phyloP scores from a whole-genome alignment of 1,140 invertebrate genomes.

The Augochlora pura region DNA sequence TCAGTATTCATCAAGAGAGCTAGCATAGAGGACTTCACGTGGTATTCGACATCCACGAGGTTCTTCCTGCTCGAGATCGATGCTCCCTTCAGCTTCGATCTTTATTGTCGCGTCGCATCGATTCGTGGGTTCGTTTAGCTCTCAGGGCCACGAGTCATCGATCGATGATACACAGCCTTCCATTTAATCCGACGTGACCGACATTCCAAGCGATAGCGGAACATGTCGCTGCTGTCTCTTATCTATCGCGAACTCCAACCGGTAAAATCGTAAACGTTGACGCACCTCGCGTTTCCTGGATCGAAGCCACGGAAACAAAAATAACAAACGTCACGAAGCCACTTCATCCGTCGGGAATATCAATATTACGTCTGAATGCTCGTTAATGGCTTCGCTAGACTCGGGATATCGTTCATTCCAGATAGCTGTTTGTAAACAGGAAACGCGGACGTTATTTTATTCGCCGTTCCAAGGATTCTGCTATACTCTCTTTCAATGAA shows the following conservation, averaged over 20 bases:
- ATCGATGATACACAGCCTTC: slow-evolving; percentile 5
- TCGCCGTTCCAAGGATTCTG: too few species aligned
- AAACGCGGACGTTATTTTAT: too few species aligned
- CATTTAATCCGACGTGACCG: too few species aligned
- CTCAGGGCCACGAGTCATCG: neutral
- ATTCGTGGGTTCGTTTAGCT: neutral
- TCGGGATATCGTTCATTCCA: too few species aligned
- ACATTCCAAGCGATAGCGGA: too few species aligned
- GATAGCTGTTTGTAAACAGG: too few species aligned
- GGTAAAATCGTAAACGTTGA: neutral
- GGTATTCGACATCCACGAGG: neutral
- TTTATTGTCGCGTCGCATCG: neutral
- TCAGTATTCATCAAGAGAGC: neutral
- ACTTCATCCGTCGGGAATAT: too few species aligned
- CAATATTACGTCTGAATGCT: too few species aligned
- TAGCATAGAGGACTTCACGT: neutral
- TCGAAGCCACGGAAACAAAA: neutral
- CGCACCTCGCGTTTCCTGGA: neutral
- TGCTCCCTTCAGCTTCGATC: neutral
- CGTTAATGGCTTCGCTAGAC: too few species aligned
- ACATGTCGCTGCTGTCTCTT: too few species aligned
- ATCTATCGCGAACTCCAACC: neutral
- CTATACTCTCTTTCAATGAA: too few species aligned
- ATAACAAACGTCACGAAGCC: too few species aligned
- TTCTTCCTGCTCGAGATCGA: neutral